These are phyloP conservation scores for Ommatoiulus sabulosus DNA, from an alignment of 2,888 invertebrate genomes.

Conservation along the genomic window DNA sequence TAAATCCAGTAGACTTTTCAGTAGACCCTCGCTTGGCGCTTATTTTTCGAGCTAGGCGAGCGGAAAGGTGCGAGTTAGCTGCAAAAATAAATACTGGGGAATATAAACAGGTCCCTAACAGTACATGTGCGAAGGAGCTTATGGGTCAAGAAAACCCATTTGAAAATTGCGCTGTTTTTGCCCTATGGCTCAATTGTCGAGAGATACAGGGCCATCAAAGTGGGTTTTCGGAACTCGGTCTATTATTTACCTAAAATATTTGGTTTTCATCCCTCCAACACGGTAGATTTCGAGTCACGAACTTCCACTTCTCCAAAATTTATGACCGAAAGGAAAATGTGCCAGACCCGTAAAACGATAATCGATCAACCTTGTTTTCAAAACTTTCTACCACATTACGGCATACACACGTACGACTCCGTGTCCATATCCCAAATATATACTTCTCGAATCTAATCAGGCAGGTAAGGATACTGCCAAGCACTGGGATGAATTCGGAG, in stretches of 20 bases:
- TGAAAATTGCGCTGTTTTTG: constrained; percentile 22
- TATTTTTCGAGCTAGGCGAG: not conserved
- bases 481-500: not conserved
- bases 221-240: not conserved
- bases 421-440: not conserved
- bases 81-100: not conserved
- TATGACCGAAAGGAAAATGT: constrained; percentile 1
- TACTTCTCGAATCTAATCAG: not conserved
- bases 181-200: not conserved
- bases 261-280: constrained; percentile 29
- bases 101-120: constrained; percentile 32
- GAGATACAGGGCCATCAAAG: constrained; percentile 32
- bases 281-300: constrained; percentile 42
- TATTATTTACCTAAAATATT: constrained; percentile 48
- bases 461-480: not conserved
- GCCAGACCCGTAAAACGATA: constrained; percentile 40
- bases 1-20: not conserved
- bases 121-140: not conserved
- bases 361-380: constrained; percentile 44
- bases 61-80: not conserved
- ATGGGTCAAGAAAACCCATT: constrained; percentile 39
- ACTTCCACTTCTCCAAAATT: not conserved
- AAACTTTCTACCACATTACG: constrained; percentile 37
- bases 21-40: not conserved
- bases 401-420: not conserved